These are phyloP conservation scores for Myotis findleyi DNA, from an alignment of 2,797 vertebrate genomes.

Conservation along the genomic window DNA sequence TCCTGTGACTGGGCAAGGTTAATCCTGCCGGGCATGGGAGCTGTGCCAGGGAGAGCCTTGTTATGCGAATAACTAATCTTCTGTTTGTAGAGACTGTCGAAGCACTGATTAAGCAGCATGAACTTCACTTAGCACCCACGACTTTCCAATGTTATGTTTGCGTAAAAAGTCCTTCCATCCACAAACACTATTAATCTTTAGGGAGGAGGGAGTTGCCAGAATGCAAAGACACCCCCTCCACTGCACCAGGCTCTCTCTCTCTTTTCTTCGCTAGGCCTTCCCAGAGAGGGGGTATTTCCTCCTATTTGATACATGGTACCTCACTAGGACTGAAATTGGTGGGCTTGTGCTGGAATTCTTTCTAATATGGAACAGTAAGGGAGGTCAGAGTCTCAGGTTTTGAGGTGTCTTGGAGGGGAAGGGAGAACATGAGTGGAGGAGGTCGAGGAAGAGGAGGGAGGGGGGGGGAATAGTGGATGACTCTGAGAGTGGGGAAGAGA, in stretches of 20 bases:
- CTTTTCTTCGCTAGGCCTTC: neutral
- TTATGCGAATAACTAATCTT: neutral
- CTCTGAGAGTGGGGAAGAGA: neutral
- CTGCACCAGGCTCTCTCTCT: neutral
- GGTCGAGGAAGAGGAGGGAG: neutral
- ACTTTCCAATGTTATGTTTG: neutral
- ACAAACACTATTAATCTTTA: neutral
- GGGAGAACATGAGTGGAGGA: neutral
- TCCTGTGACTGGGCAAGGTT: neutral
- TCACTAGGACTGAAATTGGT: neutral
- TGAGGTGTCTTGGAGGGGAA: neutral
- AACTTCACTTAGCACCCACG: neutral
- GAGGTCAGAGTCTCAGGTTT: neutral
- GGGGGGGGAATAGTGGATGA: neutral
- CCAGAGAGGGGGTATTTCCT: too few relatives aligned
- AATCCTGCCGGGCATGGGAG: neutral
- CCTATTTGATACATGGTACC: neutral
- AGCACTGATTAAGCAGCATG: neutral
- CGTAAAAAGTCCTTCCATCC: neutral
- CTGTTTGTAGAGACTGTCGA: neutral
- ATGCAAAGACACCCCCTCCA: neutral
- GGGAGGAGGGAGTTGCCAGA: neutral
- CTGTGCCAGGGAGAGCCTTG: neutral
- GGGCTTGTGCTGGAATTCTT: neutral
- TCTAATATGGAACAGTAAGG: neutral